Base-by-base conservation (phyloP, 2,113 vertebrate species). In the Pycnonotus jocosus region DNA sequence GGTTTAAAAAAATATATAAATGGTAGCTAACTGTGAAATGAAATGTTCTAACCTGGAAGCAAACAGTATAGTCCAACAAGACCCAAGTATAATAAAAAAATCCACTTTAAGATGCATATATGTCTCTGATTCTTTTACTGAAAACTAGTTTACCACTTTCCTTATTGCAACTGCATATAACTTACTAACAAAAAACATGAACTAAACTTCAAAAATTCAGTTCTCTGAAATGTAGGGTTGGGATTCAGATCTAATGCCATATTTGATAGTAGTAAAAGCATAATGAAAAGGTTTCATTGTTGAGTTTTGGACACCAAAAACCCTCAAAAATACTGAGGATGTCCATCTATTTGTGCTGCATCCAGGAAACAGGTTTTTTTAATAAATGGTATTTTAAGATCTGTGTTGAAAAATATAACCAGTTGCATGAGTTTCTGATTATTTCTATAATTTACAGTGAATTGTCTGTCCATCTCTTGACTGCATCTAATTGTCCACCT, bases 61-160 rank as follows among this genome's bases (percentile, higher is more conserved):
- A 65, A 69, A 69, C 3, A 16, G 8, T n/a, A 60, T 48, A 6
- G 15, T 78, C 6, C 33, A 69, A 51, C 1, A 66, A 88, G 48
- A 28, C 3, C 2, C 6, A 42, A 14, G 7, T 42, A 28, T 23
- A 14, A 40, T 31, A 44, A 40, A 19, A 13, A 38, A 4, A 0
- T 2, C 4, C 53, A 23, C 7, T 56, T 72, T 56, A 47, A 72
- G 10, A 11, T 51, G 8, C 9, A 33, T 27, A 48, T 60, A 48
- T 37, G 7, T 7, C 33, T 58, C 4, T 53, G 21, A 51, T 42
- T 79, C 7, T 74, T 86, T 66, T 42, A 61, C 8, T 33, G 45
- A 70, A 86, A 83, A 42, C 6, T 42, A 56, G 10, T 45, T 70
- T 14, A 15, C 3, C 4, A 8, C 10, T 62, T 71, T 87, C 16